Conservation (phyloP, 92 coral and sea anemone species). For the Paragorgia papillata region DNA sequence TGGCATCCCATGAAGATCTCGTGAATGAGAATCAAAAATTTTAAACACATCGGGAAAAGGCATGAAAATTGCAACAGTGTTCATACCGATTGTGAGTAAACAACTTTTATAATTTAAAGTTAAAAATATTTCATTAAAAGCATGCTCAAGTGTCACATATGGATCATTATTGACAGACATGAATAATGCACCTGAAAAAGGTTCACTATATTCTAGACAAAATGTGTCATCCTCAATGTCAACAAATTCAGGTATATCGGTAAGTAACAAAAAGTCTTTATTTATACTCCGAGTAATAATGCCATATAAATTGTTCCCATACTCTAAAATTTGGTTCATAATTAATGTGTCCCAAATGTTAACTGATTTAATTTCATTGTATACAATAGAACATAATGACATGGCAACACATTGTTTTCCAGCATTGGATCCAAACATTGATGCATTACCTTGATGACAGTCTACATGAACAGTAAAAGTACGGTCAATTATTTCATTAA, state of each 20-base stretch:
- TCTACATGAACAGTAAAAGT: no score
- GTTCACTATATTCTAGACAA: constrained; percentile 21
- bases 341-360: background rate
- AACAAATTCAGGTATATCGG: constrained; percentile 40
- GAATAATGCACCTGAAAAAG: constrained; percentile 9
- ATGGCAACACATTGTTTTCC: no score
- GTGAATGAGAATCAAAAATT: constrained; percentile 54
- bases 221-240: background rate
- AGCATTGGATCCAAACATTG: no score
- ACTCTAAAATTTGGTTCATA: constrained; percentile 31
- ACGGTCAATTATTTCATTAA: no score
- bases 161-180: constrained; percentile 24
- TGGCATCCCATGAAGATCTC: constrained; percentile 11
- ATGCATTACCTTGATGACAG: no score
- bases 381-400: no score
- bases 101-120: constrained; percentile 24
- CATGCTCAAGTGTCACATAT: constrained; percentile 22
- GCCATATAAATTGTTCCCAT: constrained; percentile 21
- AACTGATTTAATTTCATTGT: constrained; percentile 11
- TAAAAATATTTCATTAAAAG: constrained; percentile 9
- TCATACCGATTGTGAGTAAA: constrained; percentile 25
- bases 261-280: constrained; percentile 44
- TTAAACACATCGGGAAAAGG: constrained; percentile 38
- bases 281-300: constrained; percentile 2
- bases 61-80: constrained; percentile 11